Base-by-base conservation (phyloP, 2,888 invertebrate species). In the Mimachlamys varia region DNA sequence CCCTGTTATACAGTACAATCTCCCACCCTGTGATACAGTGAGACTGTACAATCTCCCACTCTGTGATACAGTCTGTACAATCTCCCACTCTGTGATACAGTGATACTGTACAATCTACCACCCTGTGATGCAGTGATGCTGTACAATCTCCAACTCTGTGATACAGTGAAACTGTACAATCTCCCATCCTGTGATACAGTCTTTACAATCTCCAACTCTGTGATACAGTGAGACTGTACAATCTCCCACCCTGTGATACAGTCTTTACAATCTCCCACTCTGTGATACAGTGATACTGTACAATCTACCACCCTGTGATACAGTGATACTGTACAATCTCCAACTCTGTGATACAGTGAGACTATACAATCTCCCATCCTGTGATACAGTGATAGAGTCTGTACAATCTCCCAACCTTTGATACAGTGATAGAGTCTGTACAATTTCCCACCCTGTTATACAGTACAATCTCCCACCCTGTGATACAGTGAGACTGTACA, bases 401-500 rank as follows among this genome's bases (percentile, higher is more conserved):
- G 27, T 62, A 62, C 62, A 62, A 62, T 62, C 62, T 62, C 62
- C 62, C 62, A 62, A 4, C 62, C 62, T 44, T n/a, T 62, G 62
- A 22, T 62, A 62, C 49, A n/a, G 13, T 53, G 27, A 37, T 33
- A 33, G 88, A 33, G 22, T 49, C 27, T 88, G 44, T 88, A 44
- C 44, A 88, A 10, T 88, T 13, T 33, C 76, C 76, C 12, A 33
- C 76, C 33, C 76, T 76, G 33, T 76, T 33, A 22, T 76, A 76
- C 44, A 88, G 22, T 62, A 22, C 62, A 62, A n/a, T 62, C 7
- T 19, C 62, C 62, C 22, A 62, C n/a, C 62, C 62, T 13, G 27
- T 62, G 62, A 27, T 62, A 62, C n/a, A 62, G 62, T 62, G 62
- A 53, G 53, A 12, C 12, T 53, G 53, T 53, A 19, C 19, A 62